A percentile compares a stretch with the other conserved stretches of the same genome.
phyloP scores from a whole-genome alignment of 2,113 vertebrate species.

The Callospermophilus lateralis region DNA sequence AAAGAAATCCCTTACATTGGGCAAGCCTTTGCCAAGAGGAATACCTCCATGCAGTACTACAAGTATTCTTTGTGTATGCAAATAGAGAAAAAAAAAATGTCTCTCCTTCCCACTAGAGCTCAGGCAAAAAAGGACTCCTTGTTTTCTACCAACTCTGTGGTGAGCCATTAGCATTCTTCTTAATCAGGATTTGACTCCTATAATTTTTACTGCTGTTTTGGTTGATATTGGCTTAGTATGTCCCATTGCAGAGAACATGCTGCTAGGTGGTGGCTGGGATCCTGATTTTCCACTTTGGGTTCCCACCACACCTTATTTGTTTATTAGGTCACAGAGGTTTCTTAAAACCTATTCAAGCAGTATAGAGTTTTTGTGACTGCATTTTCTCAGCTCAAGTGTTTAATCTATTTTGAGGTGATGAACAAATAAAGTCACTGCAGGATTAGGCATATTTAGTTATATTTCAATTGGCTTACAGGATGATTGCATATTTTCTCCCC shows the following conservation, averaged over 20 bases:
- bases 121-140: neutral
- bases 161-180: neutral
- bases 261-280: slow-evolving; percentile 56
- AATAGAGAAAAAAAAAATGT: neutral
- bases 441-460: neutral
- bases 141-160: slow-evolving; percentile 39
- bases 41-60: neutral
- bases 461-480: neutral
- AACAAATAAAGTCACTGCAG: neutral
- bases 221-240: neutral
- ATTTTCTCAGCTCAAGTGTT: slow-evolving; percentile 25
- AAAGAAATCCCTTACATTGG: neutral
- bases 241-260: neutral
- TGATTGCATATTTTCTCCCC: neutral
- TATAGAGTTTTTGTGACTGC: neutral
- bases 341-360: slow-evolving; percentile 35
- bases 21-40: neutral
- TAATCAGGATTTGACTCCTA: neutral
- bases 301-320: slow-evolving; percentile 81
- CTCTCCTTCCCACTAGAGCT: neutral
- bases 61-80: neutral
- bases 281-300: slow-evolving; percentile 81
- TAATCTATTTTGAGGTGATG: neutral
- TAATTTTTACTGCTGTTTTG: slow-evolving; percentile 17
- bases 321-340: slow-evolving; percentile 79